phyloP scores from a whole-genome alignment of 1,140 invertebrate genomes.

The Penaeus chinensis region DNA sequence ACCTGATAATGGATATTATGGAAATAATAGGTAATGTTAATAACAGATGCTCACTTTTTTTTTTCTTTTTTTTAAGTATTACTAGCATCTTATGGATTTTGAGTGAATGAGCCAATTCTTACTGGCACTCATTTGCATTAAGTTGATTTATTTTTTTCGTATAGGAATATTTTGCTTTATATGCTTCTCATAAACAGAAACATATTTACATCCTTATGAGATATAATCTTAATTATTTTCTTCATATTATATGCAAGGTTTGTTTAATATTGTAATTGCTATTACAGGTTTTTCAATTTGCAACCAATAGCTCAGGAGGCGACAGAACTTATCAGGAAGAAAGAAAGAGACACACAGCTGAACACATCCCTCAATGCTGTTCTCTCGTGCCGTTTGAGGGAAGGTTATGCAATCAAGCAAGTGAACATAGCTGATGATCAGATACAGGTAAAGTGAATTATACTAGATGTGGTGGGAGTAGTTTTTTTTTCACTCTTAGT shows the following conservation, averaged over 20 bases:
- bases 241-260: no score
- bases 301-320: constrained; percentile 35
- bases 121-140: no score
- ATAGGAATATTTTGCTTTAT: no score
- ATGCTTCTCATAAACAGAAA: no score
- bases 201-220: no score
- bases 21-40: constrained; percentile 19
- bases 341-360: constrained; percentile 67
- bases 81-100: not conserved
- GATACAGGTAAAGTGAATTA: constrained; percentile 35
- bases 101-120: no score
- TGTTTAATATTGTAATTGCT: no score
- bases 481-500: no score
- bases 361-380: constrained; percentile 77
- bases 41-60: not conserved
- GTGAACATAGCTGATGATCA: constrained; percentile 51
- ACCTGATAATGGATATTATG: constrained; percentile 29
- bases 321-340: constrained; percentile 47
- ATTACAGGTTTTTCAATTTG: constrained; percentile 53
- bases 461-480: no score
- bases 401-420: constrained; percentile 83
- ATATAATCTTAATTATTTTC: no score
- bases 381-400: constrained; percentile 80
- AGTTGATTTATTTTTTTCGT: no score
- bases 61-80: not conserved